Evolutionary conservation across 2,888 invertebrate species (phyloP).

Genomic region (Agrotis ipsilon): DNA sequence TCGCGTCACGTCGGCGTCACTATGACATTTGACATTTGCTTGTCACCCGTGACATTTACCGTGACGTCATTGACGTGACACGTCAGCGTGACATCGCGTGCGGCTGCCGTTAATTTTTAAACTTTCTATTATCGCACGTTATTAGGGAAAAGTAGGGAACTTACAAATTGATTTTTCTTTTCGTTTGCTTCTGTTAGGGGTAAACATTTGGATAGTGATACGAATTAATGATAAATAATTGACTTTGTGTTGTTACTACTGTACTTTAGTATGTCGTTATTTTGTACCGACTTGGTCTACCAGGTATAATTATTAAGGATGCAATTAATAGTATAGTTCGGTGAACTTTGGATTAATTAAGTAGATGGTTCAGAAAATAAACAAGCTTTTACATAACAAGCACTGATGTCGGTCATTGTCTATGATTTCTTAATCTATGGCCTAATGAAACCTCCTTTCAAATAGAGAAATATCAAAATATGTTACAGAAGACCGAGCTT

Average conservation of each 20-base stretch:
- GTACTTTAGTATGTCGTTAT: not conserved
- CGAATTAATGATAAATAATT: slow-evolving; percentile 15
- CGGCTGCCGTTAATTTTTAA: slow-evolving; percentile 82
- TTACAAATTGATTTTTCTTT: slow-evolving; percentile 71
- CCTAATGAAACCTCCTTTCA: too few species aligned
- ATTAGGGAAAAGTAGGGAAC: slow-evolving; percentile 66
- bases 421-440: not conserved
- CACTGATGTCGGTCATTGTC: not conserved
- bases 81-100: slow-evolving; percentile 83
- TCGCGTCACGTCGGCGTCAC: slow-evolving; percentile 17
- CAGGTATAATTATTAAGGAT: not conserved
- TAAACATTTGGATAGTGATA: slow-evolving; percentile 44
- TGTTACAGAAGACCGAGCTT: too few species aligned
- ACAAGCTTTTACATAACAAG: not conserved
- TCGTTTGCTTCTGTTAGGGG: slow-evolving; percentile 43
- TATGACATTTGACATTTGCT: slow-evolving; percentile 47
- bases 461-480: too few species aligned
- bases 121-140: slow-evolving; percentile 84
- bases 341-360: not conserved
- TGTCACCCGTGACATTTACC: slow-evolving; percentile 70
- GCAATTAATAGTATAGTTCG: not conserved
- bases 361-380: not conserved
- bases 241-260: not conserved
- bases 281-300: not conserved
- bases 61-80: slow-evolving; percentile 80